Base-by-base conservation (phyloP, 1,140 invertebrate genomes). In the Eufriesea mexicana region DNA sequence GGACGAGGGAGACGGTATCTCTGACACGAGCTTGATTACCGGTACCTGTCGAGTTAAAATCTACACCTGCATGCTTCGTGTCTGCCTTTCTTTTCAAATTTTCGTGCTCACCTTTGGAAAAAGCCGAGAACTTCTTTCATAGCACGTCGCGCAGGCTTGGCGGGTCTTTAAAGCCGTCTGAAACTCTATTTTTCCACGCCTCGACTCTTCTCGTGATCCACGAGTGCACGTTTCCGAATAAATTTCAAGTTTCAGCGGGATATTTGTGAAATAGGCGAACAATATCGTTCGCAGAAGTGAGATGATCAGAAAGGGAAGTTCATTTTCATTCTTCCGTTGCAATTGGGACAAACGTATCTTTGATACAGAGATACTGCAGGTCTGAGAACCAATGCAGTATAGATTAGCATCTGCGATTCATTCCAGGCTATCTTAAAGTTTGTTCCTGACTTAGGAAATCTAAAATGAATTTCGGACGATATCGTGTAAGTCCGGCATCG, bases 51-150 rank as follows among this genome's bases (percentile, higher is more conserved):
- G 42, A 54, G 25, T 72, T 55, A 72, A 72, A 72, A 55, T 72
- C 70, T 55, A 55, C 70, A 55, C 51, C 23, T 16, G 70, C 70
- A 42, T n/a, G 70, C 10, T 72, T 72, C 70, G 70, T 72, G 70
- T 20, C 70, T 55, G 51, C 20, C 70, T 54, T 55, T 72, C 70
- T 72, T 72, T 25, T 55, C 70, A n/a, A 35, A 35, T 72, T 55
- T 55, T 54, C 51, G 42, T 72, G 70, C 49, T 71, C 18, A 20
- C 70, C 49, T 71, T 54, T 35, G n/a, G 28, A 23, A n/a, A 51
- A 54, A 71, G 55, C 28, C 42, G 8, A 5, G 28, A 35, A 35
- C 20, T 35, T 2, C 20, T n/a, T 72, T 51, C 10, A 20, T 4
- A 47, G 45, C 10, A 23, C 20, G n/a, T 62, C 61, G 28, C n/a